Conservation (phyloP, 2,113 vertebrate genomes). For the Siniperca chuatsi region DNA sequence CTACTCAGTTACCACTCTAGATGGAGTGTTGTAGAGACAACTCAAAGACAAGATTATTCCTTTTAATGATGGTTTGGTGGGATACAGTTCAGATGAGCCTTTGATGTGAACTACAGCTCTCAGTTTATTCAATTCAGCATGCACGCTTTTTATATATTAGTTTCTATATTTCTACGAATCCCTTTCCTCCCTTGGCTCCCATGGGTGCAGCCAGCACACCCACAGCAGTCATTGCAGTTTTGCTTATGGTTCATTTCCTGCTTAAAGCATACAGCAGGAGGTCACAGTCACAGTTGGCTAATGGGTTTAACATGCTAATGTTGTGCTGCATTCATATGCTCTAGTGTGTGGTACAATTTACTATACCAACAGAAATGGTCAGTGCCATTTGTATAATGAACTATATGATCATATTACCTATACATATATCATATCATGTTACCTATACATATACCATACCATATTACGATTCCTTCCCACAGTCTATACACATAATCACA, state of each 20-base stretch:
- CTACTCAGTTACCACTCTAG: background rate
- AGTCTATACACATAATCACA: slow-evolving; percentile 24
- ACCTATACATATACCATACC: slow-evolving; percentile 7
- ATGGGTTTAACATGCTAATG: slow-evolving; percentile 73
- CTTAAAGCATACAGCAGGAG: slow-evolving; percentile 23
- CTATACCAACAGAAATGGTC: slow-evolving; percentile 59
- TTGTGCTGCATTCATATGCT: slow-evolving; percentile 41
- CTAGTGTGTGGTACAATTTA: slow-evolving; percentile 49
- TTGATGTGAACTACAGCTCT: slow-evolving; percentile 7
- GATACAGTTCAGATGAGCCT: slow-evolving; percentile 20
- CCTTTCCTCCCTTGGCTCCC: slow-evolving; percentile 12
- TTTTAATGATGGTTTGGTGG: slow-evolving; percentile 11
- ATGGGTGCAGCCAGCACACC: slow-evolving; percentile 32
- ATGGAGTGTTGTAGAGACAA: slow-evolving; percentile 3
- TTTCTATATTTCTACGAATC: slow-evolving; percentile 30
- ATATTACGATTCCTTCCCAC: slow-evolving; percentile 28
- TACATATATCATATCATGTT: slow-evolving; percentile 17
- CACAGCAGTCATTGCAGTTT: slow-evolving; percentile 28
- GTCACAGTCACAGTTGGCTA: slow-evolving; percentile 50
- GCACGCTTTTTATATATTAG: background rate
- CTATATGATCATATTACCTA: slow-evolving; percentile 46
- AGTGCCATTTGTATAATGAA: slow-evolving; percentile 58
- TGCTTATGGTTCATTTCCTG: slow-evolving; percentile 51
- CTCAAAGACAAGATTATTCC: slow-evolving; percentile 12
- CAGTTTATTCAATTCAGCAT: slow-evolving; percentile 30